phyloP scores from a whole-genome alignment of 1,140 invertebrate species.

The Hycleus phaleratus region DNA sequence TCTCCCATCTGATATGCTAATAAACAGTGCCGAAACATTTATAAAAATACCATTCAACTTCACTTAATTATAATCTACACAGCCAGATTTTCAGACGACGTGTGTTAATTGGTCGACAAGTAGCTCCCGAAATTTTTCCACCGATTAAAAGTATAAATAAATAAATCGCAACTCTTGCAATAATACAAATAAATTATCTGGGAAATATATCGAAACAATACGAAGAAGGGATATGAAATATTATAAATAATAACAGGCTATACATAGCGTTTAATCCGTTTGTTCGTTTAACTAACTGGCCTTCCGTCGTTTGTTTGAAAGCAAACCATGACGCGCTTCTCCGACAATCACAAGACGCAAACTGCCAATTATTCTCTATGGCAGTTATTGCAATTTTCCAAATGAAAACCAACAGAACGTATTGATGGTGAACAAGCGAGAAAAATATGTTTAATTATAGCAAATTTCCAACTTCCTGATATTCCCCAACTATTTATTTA shows the following conservation, averaged over 20 bases:
- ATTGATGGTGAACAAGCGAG: too few relatives aligned
- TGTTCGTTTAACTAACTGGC: constrained; percentile 13
- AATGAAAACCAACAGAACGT: not conserved
- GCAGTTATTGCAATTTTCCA: not conserved
- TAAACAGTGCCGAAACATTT: not conserved
- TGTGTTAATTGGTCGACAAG: constrained; percentile 1
- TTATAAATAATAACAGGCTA: constrained; percentile 24
- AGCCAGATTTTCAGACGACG: constrained; percentile 3
- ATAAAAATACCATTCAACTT: too few relatives aligned
- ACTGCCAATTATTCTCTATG: constrained; percentile 4
- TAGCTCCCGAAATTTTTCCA: too few relatives aligned
- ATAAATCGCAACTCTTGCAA: too few relatives aligned
- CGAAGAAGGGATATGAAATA: constrained; percentile 15
- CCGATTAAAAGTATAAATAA: too few relatives aligned
- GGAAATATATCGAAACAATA: constrained; percentile 14
- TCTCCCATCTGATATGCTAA: constrained; percentile 10
- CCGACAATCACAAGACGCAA: constrained; percentile 9
- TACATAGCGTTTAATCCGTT: constrained; percentile 15
- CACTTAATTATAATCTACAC: not conserved
- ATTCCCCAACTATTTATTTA: not conserved
- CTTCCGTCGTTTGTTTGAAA: constrained; percentile 26
- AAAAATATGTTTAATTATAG: not conserved
- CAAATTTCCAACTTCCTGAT: not conserved
- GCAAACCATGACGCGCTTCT: constrained; percentile 25
- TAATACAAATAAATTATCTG: constrained; percentile 3